Percentiles rank a stretch among this genome's conserved stretches.
Conservation (phyloP, 2,888 invertebrate species). For the Metallyticus violacea region DNA sequence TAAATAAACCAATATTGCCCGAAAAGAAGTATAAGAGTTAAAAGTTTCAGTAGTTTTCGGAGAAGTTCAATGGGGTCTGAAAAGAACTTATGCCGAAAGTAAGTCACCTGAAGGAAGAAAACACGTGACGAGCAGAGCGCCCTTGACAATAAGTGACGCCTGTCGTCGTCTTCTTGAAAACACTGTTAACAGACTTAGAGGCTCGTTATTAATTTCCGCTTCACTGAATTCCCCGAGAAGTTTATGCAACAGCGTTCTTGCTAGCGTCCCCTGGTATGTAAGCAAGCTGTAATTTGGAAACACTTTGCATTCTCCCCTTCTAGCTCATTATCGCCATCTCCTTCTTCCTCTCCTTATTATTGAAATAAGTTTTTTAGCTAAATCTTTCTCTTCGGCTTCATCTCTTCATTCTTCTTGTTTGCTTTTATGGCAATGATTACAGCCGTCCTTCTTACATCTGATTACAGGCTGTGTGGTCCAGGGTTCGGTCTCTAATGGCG, state of each 20-base stretch:
- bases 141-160: not conserved
- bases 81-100: no score
- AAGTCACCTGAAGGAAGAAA: not conserved
- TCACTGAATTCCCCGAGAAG: not conserved
- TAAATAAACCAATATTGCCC: no score
- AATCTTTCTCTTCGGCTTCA: not conserved
- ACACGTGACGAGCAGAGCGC: not conserved
- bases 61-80: no score
- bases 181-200: not conserved
- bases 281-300: not conserved
- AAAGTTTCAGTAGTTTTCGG: no score
- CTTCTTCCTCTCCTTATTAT: not conserved
- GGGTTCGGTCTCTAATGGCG: no score
- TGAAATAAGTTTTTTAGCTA: not conserved
- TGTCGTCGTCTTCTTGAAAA: not conserved
- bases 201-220: not conserved
- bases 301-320: not conserved
- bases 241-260: not conserved
- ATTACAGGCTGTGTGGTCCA: no score
- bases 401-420: not conserved
- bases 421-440: no score
- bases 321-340: not conserved
- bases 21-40: no score
- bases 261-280: not conserved
- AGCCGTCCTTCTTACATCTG: no score